Percentiles rank a stretch among this genome's conserved stretches.
phyloP scores from a whole-genome alignment of 2,797 vertebrate species.

The Argya squamiceps region DNA sequence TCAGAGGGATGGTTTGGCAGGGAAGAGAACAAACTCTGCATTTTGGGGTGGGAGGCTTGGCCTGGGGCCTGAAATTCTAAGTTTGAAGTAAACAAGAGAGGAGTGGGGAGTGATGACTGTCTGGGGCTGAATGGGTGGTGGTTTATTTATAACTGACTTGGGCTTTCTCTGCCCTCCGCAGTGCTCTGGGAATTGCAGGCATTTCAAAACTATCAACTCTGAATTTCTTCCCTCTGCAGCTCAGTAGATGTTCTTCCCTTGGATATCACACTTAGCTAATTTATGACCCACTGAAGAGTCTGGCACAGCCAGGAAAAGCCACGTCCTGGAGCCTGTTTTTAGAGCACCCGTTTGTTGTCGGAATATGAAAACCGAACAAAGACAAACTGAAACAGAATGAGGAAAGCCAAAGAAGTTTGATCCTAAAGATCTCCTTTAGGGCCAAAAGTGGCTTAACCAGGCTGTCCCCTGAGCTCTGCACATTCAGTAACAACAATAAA shows the following conservation, averaged over 20 bases:
- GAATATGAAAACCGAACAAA: not conserved
- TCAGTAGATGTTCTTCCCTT: not conserved
- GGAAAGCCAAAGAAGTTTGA: not conserved
- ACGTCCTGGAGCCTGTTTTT: not conserved
- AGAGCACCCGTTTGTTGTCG: not conserved
- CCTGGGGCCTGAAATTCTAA: not conserved
- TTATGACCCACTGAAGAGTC: not conserved
- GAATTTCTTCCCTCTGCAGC: not conserved
- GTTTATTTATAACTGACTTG: not conserved
- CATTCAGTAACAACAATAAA: too few relatives aligned
- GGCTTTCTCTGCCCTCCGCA: not conserved
- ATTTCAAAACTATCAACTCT: not conserved
- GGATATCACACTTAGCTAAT: not conserved
- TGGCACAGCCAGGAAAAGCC: not conserved
- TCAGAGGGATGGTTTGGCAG: not conserved
- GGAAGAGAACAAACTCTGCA: rapidly evolving
- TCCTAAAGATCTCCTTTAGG: not conserved
- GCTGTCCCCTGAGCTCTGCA: too few relatives aligned
- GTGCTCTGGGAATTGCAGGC: not conserved
- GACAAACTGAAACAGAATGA: not conserved
- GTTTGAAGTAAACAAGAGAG: not conserved
- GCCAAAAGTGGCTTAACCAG: not conserved
- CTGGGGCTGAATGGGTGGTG: not conserved
- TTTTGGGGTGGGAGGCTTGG: not conserved
- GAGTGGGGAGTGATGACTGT: not conserved